Base-by-base conservation (phyloP, 2,888 invertebrate species). In the Sinodicranocentrus sp. region DNA sequence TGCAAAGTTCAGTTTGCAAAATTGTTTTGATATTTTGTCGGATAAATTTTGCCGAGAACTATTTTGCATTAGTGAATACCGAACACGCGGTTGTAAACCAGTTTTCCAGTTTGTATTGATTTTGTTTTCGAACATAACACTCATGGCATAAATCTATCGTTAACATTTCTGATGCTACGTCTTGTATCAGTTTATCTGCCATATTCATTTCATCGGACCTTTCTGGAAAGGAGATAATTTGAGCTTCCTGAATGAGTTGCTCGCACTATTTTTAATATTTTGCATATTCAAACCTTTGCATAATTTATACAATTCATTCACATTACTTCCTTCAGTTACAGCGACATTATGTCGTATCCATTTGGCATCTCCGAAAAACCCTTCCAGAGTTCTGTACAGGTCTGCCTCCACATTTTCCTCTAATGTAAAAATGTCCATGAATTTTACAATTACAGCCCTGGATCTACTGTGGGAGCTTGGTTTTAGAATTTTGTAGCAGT, bases 311-410 rank as follows among this genome's bases (percentile, higher is more conserved):
- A 10, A 63, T 21, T 25, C 23, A 63, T 10, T 65, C 28, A 8
- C 10, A 28, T 26, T 92, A 96, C 97, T 93, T 90, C 96, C 95
- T 91, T 97, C 97, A 90, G 95, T 97, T 85, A 97, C 94, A 83
- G 95, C 94, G 90, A 96, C 95, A 91, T 98, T 98, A 90, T 98
- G 98, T 72, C 96, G 92, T 89, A 98, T 95, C 98, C 98, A 98
- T 90, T 96, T 96, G 10, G 95, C 94, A 90, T 98, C 98, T 0
- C 95, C 94, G 76, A 95, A 92, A 91, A 98, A 97, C 1, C 96
- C 95, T 89, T 97, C 96, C 0, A 97, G 95, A 90, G 95, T 96
- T 15, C 95, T 95, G 91, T 97, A 98, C 15, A 93, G 89, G 73
- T 94, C 94, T 65, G 93, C 92, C 70, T 92, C 92, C 67, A 97